phyloP scores from a whole-genome alignment of 2,888 invertebrate species.

The Microdon myrmicae region DNA sequence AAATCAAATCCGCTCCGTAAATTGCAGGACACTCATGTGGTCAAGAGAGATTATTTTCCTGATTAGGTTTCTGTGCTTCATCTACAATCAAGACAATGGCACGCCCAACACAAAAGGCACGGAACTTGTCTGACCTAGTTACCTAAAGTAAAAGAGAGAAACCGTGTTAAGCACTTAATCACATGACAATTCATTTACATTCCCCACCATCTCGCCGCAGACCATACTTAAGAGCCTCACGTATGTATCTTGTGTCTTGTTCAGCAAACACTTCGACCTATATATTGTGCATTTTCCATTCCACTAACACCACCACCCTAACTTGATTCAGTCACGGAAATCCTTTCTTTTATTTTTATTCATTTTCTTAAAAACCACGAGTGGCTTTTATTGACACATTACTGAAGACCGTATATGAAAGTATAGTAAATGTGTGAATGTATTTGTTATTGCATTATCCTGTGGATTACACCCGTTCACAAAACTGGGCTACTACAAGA shows the following conservation, averaged over 20 bases:
- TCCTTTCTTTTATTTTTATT: conserved; percentile 7
- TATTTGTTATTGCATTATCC: conserved; percentile 2
- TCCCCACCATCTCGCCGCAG: no score
- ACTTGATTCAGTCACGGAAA: conserved; percentile 32
- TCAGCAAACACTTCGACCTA: conserved; percentile 29
- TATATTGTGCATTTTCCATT: background rate
- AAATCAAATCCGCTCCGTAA: no score
- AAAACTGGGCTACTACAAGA: background rate
- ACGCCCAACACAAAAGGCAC: no score
- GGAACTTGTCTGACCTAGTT: conserved; percentile 24
- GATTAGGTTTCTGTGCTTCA: no score
- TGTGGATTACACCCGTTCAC: background rate
- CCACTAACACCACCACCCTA: no score
- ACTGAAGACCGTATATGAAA: background rate
- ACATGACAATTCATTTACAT: conserved; percentile 24
- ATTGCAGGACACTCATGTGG: no score
- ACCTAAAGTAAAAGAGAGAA: conserved; percentile 10
- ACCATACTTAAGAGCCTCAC: no score
- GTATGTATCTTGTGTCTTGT: background rate
- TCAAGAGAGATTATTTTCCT: no score
- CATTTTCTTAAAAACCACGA: conserved; percentile 1
- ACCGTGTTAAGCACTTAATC: conserved; percentile 35
- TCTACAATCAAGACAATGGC: no score
- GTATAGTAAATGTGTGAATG: no score
- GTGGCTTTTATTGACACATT: conserved; percentile 11